A percentile compares a stretch with the other conserved stretches of the same genome.
Conservation (phyloP, 2,797 vertebrate species). For the Mergus octosetaceus region DNA sequence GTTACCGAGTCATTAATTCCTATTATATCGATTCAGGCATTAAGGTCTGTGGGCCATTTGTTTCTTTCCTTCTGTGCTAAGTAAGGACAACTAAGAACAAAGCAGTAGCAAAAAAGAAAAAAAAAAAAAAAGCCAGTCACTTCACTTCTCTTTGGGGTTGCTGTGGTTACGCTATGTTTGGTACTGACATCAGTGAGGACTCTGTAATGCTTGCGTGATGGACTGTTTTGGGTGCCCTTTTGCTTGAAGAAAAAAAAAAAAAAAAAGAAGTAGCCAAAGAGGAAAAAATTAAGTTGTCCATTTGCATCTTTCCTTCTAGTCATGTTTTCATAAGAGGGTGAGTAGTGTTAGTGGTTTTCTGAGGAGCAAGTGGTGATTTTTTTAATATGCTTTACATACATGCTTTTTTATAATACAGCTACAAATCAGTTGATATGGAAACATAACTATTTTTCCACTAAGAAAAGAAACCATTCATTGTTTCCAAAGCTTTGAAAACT, state of each 20-base stretch:
- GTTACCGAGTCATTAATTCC: neutral
- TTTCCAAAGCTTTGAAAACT: constrained; percentile 48
- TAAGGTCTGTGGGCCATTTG: neutral
- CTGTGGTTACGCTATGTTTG: constrained; percentile 42
- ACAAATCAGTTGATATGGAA: constrained; percentile 5
- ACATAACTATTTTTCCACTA: constrained; percentile 11
- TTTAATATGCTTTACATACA: neutral
- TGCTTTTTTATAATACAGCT: neutral
- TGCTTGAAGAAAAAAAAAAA: neutral
- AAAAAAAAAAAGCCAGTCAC: neutral
- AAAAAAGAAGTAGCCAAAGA: neutral
- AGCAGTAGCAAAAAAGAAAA: neutral
- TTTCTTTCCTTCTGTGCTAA: neutral
- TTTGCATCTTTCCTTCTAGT: constrained; percentile 56
- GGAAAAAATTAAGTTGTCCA: constrained; percentile 19
- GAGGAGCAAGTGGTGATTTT: constrained; percentile 31
- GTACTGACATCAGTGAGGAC: constrained; percentile 15
- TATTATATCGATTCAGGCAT: neutral
- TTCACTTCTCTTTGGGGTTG: neutral
- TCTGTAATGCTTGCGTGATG: neutral
- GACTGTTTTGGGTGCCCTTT: neutral
- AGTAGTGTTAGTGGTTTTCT: constrained; percentile 15
- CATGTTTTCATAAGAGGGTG: neutral
- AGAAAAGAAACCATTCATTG: constrained; percentile 6
- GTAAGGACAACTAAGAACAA: neutral